Conservation (phyloP, 2,888 invertebrate species). For the Phorcus lineatus region DNA sequence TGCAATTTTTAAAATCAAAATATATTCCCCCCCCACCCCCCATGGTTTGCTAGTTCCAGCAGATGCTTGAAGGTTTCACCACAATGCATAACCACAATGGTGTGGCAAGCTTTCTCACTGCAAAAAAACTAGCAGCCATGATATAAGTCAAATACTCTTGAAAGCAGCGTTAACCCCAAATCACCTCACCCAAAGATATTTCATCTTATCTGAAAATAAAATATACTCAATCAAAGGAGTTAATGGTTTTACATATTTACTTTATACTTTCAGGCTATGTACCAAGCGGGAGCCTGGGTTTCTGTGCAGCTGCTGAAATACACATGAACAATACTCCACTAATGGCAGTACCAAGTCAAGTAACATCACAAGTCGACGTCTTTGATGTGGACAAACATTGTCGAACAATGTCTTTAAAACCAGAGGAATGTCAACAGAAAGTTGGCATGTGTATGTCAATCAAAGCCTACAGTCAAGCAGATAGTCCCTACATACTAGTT, state of each 20-base stretch:
- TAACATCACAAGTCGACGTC: constrained; percentile 51
- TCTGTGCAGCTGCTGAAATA: constrained; percentile 35
- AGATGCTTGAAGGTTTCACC: no score
- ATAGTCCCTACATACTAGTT: constrained; percentile 39
- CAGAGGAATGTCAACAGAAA: constrained; percentile 7
- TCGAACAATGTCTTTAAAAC: constrained; percentile 28
- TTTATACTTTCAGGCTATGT: constrained; percentile 36
- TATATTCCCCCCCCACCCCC: no score
- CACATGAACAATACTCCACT: background rate
- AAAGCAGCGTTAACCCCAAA: no score
- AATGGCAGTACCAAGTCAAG: constrained; percentile 50
- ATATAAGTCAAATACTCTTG: no score
- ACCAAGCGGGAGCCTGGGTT: constrained; percentile 43
- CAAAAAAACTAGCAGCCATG: no score
- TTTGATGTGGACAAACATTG: constrained; percentile 37
- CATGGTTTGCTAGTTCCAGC: no score
- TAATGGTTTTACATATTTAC: background rate
- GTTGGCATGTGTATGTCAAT: constrained; percentile 63
- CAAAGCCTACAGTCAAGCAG: background rate
- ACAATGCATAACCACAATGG: no score
- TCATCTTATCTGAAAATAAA: no score
- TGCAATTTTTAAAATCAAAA: no score
- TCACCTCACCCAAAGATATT: no score
- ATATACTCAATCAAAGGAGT: no score
- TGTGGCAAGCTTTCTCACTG: no score